Evolutionary conservation across 2,888 invertebrate genomes (phyloP), one percentile per base, ranked within the genome.

Genomic region (Alitta virens): DNA sequence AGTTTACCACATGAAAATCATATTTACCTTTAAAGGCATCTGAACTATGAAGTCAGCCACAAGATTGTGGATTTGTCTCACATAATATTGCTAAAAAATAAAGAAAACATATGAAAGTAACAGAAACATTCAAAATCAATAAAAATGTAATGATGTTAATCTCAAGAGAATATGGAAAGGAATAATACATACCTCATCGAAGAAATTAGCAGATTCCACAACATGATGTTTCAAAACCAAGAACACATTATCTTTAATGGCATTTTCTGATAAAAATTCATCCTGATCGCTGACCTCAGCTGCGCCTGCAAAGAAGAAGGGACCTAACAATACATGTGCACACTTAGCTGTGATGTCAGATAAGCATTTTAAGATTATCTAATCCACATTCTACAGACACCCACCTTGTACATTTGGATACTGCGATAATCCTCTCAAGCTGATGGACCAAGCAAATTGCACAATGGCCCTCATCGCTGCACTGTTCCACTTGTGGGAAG

Each of bases 21-120:
- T n/a, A n/a, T n/a, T n/a, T n/a, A n/a, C 88, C 87, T 94, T 95
- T 54, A 93, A 86, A 59, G 94, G 95, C 92, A 95, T 92, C 60
- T 91, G 87, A 66, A 91, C 89, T 54, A 97, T 92, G 74, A 97
- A 95, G 83, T 96, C 95, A 0, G 93, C 92, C 58, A 96, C 85
- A 9, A 96, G 84, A 18, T 88, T 86, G 83, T 97, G 96, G 52
- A 95, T 84, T 51, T 92, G 87, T 24, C 91, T 87, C 72, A 91
- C 86, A 75, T 92, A 90, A 79, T 92, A 94, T 81, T 92, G 91
- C 81, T 86, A 75, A 46, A 49, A 57, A 46, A 46, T 26, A 25
- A 7, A 24, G 14, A 27, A 53, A 18, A 52, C 9, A 59, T 46
- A n/a, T n/a, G n/a, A n/a, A n/a, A n/a, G n/a, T n/a, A n/a, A n/a